Evolutionary conservation across 2,797 vertebrate genomes (phyloP).

Genomic region (Odontamblyopus lacepedii): DNA sequence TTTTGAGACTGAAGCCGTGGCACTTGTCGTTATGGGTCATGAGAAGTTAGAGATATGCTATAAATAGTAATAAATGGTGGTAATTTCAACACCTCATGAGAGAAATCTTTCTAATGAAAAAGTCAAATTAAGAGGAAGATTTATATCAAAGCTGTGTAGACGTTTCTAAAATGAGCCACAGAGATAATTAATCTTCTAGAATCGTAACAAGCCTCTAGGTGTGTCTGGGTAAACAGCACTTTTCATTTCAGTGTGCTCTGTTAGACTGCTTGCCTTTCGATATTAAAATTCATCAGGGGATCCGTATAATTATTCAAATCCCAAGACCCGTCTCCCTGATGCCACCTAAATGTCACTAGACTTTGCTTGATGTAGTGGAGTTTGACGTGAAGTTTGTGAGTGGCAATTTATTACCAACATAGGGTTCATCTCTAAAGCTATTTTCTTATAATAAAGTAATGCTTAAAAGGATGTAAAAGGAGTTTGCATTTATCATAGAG

Average conservation of each 20-base stretch:
- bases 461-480: slow-evolving; percentile 21
- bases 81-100: background rate
- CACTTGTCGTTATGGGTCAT: slow-evolving; percentile 21
- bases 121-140: slow-evolving; percentile 10
- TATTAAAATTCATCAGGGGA: slow-evolving; percentile 27
- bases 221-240: slow-evolving; percentile 30
- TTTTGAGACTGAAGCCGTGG: slow-evolving; percentile 20
- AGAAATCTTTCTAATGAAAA: slow-evolving; percentile 5
- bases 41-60: background rate
- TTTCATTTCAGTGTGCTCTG: slow-evolving; percentile 11
- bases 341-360: slow-evolving; percentile 5
- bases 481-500: slow-evolving; percentile 8
- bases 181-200: slow-evolving; percentile 40
- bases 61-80: slow-evolving; percentile 16
- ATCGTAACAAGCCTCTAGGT: slow-evolving; percentile 49
- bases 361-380: background rate
- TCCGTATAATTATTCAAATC: slow-evolving; percentile 19
- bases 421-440: slow-evolving; percentile 12
- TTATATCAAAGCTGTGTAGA: slow-evolving; percentile 2
- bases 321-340: slow-evolving; percentile 28
- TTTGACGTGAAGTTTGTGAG: background rate
- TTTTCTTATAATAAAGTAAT: slow-evolving; percentile 27
- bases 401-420: background rate
- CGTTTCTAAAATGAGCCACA: slow-evolving; percentile 24
- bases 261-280: slow-evolving; percentile 29